Percentiles rank a stretch among this genome's conserved stretches.
phyloP scores from a whole-genome alignment of 2,113 vertebrate species.

The human (Homo sapiens) region GRCh38 chr11:68748001-68748500 shows the following conservation, averaged over 20 bases:
- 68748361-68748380: background rate
- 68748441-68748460: background rate
- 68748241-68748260: background rate
- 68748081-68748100: background rate
- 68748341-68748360: background rate
- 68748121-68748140: background rate
- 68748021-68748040: accelerated
- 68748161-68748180: background rate
- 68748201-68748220: background rate
- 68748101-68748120: background rate
- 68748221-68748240: background rate
- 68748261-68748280: background rate
- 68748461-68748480: background rate
- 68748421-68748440: background rate
- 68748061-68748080: no score
- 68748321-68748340: background rate
- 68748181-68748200: background rate
- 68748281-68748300: background rate
- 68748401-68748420: background rate
- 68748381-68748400: background rate
- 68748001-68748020: background rate
- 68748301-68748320: background rate
- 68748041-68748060: background rate
- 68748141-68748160: background rate
- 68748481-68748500: background rate